Evolutionary conservation across 2,113 vertebrate genomes (phyloP), one percentile per base, ranked within the genome.

Genomic region (Cynopterus brachyotis): DNA sequence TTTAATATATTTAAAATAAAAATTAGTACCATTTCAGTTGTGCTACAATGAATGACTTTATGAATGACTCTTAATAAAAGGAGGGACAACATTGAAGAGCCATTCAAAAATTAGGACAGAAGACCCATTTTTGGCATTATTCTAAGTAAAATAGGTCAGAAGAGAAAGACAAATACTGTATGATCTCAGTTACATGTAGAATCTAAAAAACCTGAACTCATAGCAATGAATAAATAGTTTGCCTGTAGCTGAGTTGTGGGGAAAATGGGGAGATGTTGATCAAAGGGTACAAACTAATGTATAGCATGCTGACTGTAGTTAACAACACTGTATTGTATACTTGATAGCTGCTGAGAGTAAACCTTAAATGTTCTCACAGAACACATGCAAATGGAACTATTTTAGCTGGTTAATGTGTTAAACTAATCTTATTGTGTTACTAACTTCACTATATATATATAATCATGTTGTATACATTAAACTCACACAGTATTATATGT

Each of bases 1-100:
- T 89, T 95, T 64, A n/a, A 92, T 96, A 86, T 81, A 92, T 10
- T 92, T 47, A 86, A 92, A 86, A 66, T 59, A 66, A 28, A 45
- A 55, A 73, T 66, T 22, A 79, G 17, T 55, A 2, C 69, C 73
- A 87, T 83, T 64, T 78, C 80, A 92, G 69, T 26, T 67, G 47
- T 57, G 12, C 55, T 94, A 90, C n/a, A 79, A 40, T 70, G 57
- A 88, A 73, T 73, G 87, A 57, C n/a, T 66, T 82, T 62, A 79
- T 75, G 40, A 37, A 69, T 80, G 47, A 40, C 37, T 93, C 40
- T 88, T 79, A 79, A 79, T 79, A 79, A 57, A 79, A 79, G 22
- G 20, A 37, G 22, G 76, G n/a, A 16, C 53, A 80, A 80, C 59
- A n/a, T 32, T 78, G 22, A 80, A 80, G 26, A 70, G 47, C 30